Evolutionary conservation across 2,797 vertebrate species (phyloP).

Genomic region (Xiphorhynchus erythropygius): DNA sequence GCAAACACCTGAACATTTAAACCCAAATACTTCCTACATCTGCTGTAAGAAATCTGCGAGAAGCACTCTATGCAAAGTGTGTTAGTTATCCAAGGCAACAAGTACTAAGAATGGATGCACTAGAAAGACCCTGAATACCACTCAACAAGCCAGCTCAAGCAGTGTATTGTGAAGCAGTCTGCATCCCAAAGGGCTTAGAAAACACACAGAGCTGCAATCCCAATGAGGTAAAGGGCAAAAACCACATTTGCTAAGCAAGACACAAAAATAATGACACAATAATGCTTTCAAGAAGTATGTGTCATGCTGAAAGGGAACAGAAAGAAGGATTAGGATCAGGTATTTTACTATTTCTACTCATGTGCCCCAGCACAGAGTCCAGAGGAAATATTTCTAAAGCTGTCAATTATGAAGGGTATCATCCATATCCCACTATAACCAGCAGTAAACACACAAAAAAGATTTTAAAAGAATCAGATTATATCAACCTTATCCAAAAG

Average conservation of each 20-base stretch:
- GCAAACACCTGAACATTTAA: not conserved
- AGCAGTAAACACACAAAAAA: not conserved
- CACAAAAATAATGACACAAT: not conserved
- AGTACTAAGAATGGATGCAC: not conserved
- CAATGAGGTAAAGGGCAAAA: not conserved
- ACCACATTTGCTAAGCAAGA: not conserved
- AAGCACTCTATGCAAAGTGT: not conserved
- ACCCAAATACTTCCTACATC: not conserved
- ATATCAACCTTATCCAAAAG: not conserved
- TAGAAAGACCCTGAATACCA: not conserved
- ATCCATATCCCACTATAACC: not conserved
- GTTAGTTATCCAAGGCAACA: not conserved
- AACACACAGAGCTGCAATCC: not conserved
- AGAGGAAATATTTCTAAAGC: not conserved
- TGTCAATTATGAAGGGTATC: not conserved
- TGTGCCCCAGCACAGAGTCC: not conserved
- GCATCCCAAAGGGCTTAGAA: not conserved
- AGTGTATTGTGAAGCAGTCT: not conserved
- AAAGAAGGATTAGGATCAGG: not conserved
- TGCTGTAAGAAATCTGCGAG: not conserved
- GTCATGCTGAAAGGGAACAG: not conserved
- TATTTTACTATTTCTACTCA: not conserved
- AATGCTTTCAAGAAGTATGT: not conserved
- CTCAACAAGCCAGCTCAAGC: not conserved
- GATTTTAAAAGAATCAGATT: not conserved